Conservation (phyloP, 2,888 invertebrate genomes). For the Euspilapteryx auroguttella region DNA sequence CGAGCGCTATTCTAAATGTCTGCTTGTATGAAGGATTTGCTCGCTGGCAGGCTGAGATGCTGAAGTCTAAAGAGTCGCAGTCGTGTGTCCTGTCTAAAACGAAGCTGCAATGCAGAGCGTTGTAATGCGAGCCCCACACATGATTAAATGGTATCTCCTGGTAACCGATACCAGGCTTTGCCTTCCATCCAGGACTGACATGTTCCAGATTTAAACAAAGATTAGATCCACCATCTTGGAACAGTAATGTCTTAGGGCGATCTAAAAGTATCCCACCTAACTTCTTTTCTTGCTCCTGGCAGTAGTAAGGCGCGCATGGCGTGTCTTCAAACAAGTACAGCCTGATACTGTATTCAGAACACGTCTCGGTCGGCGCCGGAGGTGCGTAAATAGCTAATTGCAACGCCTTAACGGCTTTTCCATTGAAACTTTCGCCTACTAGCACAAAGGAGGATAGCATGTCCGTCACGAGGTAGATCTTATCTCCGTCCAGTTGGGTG, state of each 20-base stretch:
- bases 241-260: conserved; percentile 83
- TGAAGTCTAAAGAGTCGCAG: conserved; percentile 49
- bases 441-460: conserved; percentile 88
- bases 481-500: conserved; percentile 87
- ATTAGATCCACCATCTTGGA: conserved; percentile 88
- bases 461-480: conserved; percentile 89
- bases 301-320: conserved; percentile 89
- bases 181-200: conserved; percentile 85
- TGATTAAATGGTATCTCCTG: conserved; percentile 90
- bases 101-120: conserved; percentile 90
- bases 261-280: conserved; percentile 87
- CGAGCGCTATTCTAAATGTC: conserved; percentile 48
- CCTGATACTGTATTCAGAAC: conserved; percentile 79
- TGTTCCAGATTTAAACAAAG: conserved; percentile 89
- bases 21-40: conserved; percentile 53
- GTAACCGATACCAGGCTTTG: conserved; percentile 84
- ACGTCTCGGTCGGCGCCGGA: conserved; percentile 68
- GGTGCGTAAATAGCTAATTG: conserved; percentile 88
- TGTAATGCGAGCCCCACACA: conserved; percentile 85
- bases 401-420: conserved; percentile 75
- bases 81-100: conserved; percentile 72
- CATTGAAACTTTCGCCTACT: conserved; percentile 82
- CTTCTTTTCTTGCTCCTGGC: conserved; percentile 73
- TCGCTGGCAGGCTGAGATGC: conserved; percentile 44
- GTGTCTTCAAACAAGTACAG: conserved; percentile 96